phyloP scores from a whole-genome alignment of 2,797 vertebrate genomes.

The Muscicapa striata region DNA sequence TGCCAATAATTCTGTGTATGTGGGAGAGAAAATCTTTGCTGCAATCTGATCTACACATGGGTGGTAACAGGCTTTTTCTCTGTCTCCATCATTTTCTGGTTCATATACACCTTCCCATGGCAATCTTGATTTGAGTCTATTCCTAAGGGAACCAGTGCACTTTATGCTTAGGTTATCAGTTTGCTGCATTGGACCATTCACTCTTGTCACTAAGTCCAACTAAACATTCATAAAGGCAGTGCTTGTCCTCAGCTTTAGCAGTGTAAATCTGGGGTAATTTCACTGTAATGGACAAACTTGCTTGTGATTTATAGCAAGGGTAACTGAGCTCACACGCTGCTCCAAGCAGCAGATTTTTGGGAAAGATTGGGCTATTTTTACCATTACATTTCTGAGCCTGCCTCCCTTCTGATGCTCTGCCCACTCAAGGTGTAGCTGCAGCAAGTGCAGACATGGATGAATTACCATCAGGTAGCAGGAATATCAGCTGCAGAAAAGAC shows the following conservation, averaged over 20 bases:
- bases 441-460: not conserved
- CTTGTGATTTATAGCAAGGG: not conserved
- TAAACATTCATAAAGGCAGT: not conserved
- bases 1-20: not conserved
- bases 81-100: not conserved
- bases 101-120: not conserved
- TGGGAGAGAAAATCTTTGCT: not conserved
- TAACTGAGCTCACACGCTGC: not conserved
- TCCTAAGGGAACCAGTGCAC: not conserved
- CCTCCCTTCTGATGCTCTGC: not conserved
- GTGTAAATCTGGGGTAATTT: not conserved
- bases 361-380: not conserved
- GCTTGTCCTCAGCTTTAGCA: not conserved
- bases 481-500: not conserved
- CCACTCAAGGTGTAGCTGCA: not conserved
- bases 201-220: not conserved
- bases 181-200: not conserved
- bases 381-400: not conserved
- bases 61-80: not conserved
- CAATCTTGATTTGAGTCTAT: not conserved
- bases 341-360: not conserved
- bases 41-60: fast-evolving
- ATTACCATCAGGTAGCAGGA: not conserved
- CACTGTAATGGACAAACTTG: not conserved
- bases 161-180: not conserved